phyloP scores from a whole-genome alignment of 1,140 invertebrate species.

The Platorchestia sp. region DNA sequence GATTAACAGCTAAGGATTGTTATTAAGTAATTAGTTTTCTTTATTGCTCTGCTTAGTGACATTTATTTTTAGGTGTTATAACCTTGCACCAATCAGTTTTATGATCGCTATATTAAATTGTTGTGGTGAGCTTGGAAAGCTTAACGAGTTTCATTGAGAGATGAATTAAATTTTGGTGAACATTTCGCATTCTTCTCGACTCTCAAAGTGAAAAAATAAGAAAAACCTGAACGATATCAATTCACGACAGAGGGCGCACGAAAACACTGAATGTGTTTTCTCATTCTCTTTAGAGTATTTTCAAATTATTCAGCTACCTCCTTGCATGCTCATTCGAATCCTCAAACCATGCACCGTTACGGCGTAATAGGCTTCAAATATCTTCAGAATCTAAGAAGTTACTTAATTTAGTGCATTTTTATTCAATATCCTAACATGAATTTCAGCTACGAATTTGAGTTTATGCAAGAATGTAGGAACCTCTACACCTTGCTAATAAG shows the following conservation, averaged over 20 bases:
- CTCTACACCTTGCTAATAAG: neutral
- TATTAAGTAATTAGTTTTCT: too few relatives aligned
- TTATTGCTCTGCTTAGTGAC: too few relatives aligned
- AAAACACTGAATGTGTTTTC: neutral
- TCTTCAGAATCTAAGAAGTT: neutral
- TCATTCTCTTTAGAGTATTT: neutral
- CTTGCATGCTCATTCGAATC: neutral
- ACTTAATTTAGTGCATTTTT: neutral
- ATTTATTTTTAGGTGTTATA: too few relatives aligned
- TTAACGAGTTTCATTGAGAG: too few relatives aligned
- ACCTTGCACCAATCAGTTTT: too few relatives aligned
- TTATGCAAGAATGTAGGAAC: too few relatives aligned
- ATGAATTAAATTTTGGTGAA: too few relatives aligned
- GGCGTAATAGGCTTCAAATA: neutral
- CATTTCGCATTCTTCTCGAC: too few relatives aligned
- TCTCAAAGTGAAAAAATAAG: too few relatives aligned
- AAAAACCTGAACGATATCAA: neutral
- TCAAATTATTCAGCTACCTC: neutral
- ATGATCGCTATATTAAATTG: too few relatives aligned
- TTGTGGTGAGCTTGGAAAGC: too few relatives aligned
- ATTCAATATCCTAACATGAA: neutral
- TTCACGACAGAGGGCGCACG: neutral
- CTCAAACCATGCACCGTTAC: neutral
- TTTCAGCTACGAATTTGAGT: neutral
- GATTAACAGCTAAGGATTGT: too few relatives aligned